These are phyloP conservation scores for Holothuria scabra DNA, from an alignment of 53 echinoderm and acorn worm species.

Conservation along the genomic window DNA sequence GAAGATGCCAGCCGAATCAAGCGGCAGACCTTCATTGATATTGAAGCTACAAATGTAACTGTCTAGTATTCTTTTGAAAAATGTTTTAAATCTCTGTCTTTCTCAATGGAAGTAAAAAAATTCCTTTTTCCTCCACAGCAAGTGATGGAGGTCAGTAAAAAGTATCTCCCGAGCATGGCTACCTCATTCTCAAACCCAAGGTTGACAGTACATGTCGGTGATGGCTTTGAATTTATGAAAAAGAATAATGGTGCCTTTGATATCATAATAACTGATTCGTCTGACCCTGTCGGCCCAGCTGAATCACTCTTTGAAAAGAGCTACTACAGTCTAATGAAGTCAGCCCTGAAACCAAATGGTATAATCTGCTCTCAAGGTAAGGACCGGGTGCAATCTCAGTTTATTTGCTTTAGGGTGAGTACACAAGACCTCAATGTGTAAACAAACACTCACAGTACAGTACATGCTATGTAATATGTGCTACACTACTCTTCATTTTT, in stretches of 20 bases:
- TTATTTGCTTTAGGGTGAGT: no score
- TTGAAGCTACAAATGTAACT: no score
- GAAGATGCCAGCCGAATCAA: no score
- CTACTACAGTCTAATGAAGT: conserved; percentile 86
- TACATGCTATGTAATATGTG: no score
- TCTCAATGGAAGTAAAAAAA: not conserved
- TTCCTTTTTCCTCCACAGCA: conserved; percentile 43
- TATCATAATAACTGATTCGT: conserved; percentile 95
- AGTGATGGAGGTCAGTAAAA: conserved; percentile 92
- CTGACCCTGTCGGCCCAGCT: conserved; percentile 91
- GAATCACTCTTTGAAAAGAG: conserved; percentile 82
- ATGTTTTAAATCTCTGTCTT: not conserved
- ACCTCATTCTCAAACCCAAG: conserved; percentile 74
- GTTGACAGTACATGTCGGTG: conserved; percentile 79
- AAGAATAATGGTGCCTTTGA: conserved; percentile 78
- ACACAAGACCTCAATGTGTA: no score
- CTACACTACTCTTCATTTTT: no score
- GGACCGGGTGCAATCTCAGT: no score
- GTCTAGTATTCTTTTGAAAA: not conserved
- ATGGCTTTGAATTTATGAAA: conserved; percentile 93
- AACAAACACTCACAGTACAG: no score
- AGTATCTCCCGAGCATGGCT: conserved; percentile 83
- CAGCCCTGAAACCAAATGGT: conserved; percentile 78
- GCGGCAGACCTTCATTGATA: no score
- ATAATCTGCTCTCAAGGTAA: conserved; percentile 91